Evolutionary conservation across 2,113 vertebrate species (phyloP), one percentile per base, ranked within the genome.

Genomic region (Sorex araneus): DNA sequence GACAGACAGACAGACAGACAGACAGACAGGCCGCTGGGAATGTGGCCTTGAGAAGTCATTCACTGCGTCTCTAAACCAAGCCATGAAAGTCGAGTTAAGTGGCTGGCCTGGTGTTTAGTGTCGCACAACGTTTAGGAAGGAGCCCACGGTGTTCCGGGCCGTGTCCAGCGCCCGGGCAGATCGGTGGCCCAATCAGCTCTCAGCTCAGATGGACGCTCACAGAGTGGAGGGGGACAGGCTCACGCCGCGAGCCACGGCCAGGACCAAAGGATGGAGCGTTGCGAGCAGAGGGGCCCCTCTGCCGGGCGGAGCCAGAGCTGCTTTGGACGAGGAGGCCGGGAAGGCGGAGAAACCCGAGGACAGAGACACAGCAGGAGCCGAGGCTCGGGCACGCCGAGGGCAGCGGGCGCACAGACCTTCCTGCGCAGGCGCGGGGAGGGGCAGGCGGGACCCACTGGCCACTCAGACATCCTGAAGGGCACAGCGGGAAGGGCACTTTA

Each of bases 381-480:
- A 73, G 40, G 28, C 13, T 12, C 45, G 54, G 4, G 5, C 40
- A 47, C 23, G 57, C 57, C 57, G 18, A 2, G 7, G 28, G 78
- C 63, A 43, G 63, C 43, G 76, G 54, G 15, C n/a, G 28, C 0
- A 2, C 12, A 75, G 50, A 50, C 40, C 70, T 54, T 70, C 23
- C 6, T 8, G 15, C 8, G 25, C 27, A 78, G 30, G 77, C 18
- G 64, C 1, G 76, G 63, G 3, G 30, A 2, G 43, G 63, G 12
- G 18, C 27, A 13, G 34, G 36, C 8, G 34, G 0, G 0, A 21
- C 19, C 21, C 18, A 21, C 19, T 6, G 18, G 57, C 21, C 57
- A 23, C 57, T 23, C 8, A 23, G 25, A 4, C 13, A 0, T 21
- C 45, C 5, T 12, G 7, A 34, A 71, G 9, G 27, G 36, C 45